Percentiles rank a stretch among this genome's conserved stretches.
Conservation (phyloP, 2,113 vertebrate species). For the Cariama cristata region DNA sequence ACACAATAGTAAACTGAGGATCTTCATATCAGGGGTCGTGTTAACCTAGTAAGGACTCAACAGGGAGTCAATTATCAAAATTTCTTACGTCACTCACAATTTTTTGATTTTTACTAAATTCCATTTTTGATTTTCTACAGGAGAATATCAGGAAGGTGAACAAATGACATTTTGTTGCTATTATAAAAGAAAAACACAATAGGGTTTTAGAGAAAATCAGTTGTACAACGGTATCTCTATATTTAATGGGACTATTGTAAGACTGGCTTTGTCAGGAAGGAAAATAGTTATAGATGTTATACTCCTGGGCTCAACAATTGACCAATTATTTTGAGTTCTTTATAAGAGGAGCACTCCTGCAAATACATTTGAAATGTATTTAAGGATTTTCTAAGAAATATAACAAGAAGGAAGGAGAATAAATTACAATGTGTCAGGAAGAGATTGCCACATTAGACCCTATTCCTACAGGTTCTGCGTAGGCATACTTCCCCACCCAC, state of each 20-base stretch:
- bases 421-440: not conserved
- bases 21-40: not conserved
- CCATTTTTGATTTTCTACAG: not conserved
- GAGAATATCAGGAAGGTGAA: not conserved
- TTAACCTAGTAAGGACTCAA: not conserved
- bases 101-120: not conserved
- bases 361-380: not conserved
- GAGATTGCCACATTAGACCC: not conserved
- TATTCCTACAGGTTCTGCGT: not conserved
- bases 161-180: not conserved
- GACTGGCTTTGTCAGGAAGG: not conserved
- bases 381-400: not conserved
- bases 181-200: not conserved
- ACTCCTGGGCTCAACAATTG: not conserved
- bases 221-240: not conserved
- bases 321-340: not conserved
- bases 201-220: not conserved
- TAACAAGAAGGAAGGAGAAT: not conserved
- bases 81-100: not conserved
- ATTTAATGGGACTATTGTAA: not conserved
- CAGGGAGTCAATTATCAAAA: not conserved
- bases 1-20: not conserved
- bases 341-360: not conserved
- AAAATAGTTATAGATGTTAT: not conserved
- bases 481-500: not conserved